phyloP scores from a whole-genome alignment of 2,113 vertebrate genomes.

The Lipophrys pholis region DNA sequence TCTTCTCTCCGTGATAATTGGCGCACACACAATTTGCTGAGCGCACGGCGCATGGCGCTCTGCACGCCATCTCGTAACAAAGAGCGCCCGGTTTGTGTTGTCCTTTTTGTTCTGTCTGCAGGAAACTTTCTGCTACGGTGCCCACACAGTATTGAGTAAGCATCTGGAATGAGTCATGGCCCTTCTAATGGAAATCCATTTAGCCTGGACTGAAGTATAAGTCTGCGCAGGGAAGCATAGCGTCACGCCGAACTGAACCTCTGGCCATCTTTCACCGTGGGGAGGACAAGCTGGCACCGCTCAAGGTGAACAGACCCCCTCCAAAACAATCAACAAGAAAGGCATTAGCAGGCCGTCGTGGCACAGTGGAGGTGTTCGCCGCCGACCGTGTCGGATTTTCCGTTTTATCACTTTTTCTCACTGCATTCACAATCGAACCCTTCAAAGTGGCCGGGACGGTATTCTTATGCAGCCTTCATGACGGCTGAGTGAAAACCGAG shows the following conservation, averaged over 20 bases:
- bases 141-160: conserved; percentile 76
- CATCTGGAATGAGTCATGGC: conserved; percentile 80
- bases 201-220: conserved; percentile 65
- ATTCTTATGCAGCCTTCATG: conserved; percentile 13
- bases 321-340: conserved; percentile 18
- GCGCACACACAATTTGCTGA: background rate
- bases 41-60: background rate
- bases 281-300: conserved; percentile 42
- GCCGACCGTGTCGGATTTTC: conserved; percentile 20
- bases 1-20: background rate
- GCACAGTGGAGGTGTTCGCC: background rate
- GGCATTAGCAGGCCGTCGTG: conserved; percentile 8
- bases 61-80: conserved; percentile 8
- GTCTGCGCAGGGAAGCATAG: conserved; percentile 71
- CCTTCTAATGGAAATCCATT: conserved; percentile 81
- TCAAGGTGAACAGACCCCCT: conserved; percentile 56
- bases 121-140: conserved; percentile 74
- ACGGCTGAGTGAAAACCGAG: conserved; percentile 30
- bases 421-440: background rate
- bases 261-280: conserved; percentile 54
- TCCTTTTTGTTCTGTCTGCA: conserved; percentile 57
- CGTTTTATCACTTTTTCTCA: conserved; percentile 3
- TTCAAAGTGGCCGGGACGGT: background rate
- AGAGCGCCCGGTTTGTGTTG: conserved; percentile 39
- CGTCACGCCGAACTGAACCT: conserved; percentile 62